A percentile compares a stretch with the other conserved stretches of the same genome.
Conservation (phyloP, 2,113 vertebrate species). For the Oriolus oriolus region DNA sequence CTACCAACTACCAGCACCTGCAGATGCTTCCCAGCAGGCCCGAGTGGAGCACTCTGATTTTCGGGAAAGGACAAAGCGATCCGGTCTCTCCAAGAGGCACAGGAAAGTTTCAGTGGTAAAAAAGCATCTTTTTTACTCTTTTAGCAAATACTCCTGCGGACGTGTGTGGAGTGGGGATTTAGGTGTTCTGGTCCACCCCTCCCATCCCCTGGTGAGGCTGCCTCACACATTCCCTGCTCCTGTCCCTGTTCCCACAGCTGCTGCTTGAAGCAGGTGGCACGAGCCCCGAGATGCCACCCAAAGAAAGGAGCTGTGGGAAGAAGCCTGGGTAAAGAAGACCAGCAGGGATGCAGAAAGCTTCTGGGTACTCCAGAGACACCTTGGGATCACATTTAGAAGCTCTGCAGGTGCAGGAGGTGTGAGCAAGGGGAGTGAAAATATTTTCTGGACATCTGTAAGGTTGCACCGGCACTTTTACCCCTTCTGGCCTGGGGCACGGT, state of each 20-base stretch:
- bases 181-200: neutral
- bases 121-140: neutral
- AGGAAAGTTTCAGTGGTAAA: neutral
- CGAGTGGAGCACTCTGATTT: neutral
- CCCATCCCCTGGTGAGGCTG: neutral
- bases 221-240: neutral
- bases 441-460: neutral
- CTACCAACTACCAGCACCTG: neutral
- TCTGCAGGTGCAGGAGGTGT: neutral
- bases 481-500: neutral
- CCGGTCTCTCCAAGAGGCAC: neutral
- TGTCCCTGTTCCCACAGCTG: neutral
- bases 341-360: neutral
- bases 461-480: neutral
- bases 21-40: neutral
- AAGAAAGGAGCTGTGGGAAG: neutral
- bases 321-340: neutral
- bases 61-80: neutral
- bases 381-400: neutral
- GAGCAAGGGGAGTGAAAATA: neutral
- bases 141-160: neutral
- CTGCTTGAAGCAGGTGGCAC: neutral
- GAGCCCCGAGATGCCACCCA: neutral
- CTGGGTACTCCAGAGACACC: neutral
- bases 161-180: fast-evolving